Evolutionary conservation across 2,888 invertebrate genomes (phyloP).

Genomic region (Keiferia lycopersicella): DNA sequence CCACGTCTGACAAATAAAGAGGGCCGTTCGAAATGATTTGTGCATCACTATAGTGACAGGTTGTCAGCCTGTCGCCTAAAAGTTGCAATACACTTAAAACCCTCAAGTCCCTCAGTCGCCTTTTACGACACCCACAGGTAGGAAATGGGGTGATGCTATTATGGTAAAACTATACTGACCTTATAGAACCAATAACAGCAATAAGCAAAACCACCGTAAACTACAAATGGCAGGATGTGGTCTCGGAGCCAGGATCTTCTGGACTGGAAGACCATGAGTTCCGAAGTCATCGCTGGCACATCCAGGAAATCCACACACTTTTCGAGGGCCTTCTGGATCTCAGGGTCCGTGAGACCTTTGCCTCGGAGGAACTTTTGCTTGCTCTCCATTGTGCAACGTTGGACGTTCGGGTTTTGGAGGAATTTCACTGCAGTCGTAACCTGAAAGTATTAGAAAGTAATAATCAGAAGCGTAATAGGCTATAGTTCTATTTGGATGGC

Average conservation of each 20-base stretch:
- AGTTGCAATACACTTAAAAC: too few species aligned
- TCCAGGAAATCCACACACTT: slow-evolving; percentile 78
- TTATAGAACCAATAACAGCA: slow-evolving; percentile 91
- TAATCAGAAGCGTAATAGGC: too few species aligned
- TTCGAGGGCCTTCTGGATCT: slow-evolving; percentile 88
- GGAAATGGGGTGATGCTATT: too few species aligned
- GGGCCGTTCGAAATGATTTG: too few species aligned
- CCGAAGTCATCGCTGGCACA: slow-evolving; percentile 64
- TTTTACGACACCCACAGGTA: too few species aligned
- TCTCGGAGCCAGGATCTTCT: slow-evolving; percentile 82
- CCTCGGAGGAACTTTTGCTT: slow-evolving; percentile 89
- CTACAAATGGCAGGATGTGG: slow-evolving; percentile 85
- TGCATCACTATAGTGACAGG: too few species aligned
- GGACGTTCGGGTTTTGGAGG: slow-evolving; percentile 92
- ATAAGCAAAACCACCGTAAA: slow-evolving; percentile 90
- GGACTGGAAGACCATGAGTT: slow-evolving; percentile 66
- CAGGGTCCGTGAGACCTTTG: slow-evolving; percentile 88
- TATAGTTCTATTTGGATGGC: too few species aligned
- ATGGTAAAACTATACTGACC: slow-evolving; percentile 79
- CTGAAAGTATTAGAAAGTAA: slow-evolving; percentile 82
- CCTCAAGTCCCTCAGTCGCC: too few species aligned
- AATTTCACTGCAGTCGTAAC: slow-evolving; percentile 93
- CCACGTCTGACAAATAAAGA: too few species aligned
- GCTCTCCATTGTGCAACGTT: slow-evolving; percentile 87
- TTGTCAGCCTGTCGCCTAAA: too few species aligned